Percentiles rank a stretch among this genome's conserved stretches.
These are phyloP conservation scores for Tenthredo amoena DNA, from an alignment of 2,888 invertebrate genomes.

Conservation along the genomic window DNA sequence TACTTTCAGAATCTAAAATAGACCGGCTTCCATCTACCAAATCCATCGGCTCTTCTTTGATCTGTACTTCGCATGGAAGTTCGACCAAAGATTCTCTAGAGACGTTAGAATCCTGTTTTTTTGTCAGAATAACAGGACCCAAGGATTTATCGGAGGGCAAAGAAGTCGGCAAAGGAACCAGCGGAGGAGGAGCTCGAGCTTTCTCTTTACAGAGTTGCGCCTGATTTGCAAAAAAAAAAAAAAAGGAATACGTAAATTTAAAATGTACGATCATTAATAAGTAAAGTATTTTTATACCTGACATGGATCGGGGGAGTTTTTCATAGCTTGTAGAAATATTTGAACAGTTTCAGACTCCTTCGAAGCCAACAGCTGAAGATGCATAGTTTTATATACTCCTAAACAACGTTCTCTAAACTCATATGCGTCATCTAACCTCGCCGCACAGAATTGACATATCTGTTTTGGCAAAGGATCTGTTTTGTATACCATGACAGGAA, in stretches of 20 bases:
- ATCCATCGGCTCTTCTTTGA: conserved; percentile 66
- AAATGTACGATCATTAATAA: neutral
- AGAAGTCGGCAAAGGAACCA: conserved; percentile 69
- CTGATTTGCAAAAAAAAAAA: conserved; percentile 56
- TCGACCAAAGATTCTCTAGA: conserved; percentile 66
- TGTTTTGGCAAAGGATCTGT: conserved; percentile 73
- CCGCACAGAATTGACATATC: conserved; percentile 73
- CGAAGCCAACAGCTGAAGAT: conserved; percentile 63
- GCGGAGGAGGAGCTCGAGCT: conserved; percentile 70
- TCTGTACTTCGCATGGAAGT: conserved; percentile 71
- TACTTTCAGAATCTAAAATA: neutral
- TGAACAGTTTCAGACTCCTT: conserved; percentile 66
- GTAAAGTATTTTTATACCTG: conserved; percentile 63
- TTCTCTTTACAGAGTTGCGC: conserved; percentile 71
- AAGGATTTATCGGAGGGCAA: conserved; percentile 62
- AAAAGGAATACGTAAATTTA: neutral
- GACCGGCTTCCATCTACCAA: neutral
- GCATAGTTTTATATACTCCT: conserved; percentile 70
- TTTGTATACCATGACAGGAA: conserved; percentile 72
- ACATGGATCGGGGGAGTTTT: conserved; percentile 72
- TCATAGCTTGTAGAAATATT: conserved; percentile 71
- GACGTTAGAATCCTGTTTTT: conserved; percentile 46
- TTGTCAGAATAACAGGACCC: neutral
- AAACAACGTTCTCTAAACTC: conserved; percentile 71
- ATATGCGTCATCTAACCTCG: conserved; percentile 70